A percentile compares a stretch with the other conserved stretches of the same genome.
Evolutionary conservation across 2,113 vertebrate genomes (phyloP).

Genomic region (Beaufortia kweichowensis): DNA sequence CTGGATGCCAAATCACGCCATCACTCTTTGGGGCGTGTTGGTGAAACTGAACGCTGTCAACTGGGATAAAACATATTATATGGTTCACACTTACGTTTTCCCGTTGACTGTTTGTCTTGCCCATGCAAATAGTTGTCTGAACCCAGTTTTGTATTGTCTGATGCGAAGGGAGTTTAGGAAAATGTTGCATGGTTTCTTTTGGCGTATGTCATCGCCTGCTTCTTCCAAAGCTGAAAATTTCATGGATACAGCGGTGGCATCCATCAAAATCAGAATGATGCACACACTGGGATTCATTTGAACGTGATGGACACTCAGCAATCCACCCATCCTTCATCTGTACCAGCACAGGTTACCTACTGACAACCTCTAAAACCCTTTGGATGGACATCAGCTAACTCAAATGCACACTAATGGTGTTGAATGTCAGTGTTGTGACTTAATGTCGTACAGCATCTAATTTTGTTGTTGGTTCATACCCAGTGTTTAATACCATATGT

Average conservation of each 20-base stretch:
- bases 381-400: too few species aligned
- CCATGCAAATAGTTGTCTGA: conserved; percentile 79
- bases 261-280: conserved; percentile 54
- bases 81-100: conserved; percentile 77
- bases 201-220: conserved; percentile 64
- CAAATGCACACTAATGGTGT: too few species aligned
- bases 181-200: conserved; percentile 69
- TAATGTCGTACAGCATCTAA: too few species aligned
- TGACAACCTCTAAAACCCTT: too few species aligned
- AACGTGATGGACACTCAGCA: conserved; percentile 59
- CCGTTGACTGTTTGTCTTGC: conserved; percentile 78
- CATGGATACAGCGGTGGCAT: conserved; percentile 60
- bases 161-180: conserved; percentile 78
- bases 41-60: conserved; percentile 77
- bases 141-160: conserved; percentile 78
- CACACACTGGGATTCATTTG: conserved; percentile 58
- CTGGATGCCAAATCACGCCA: conserved; percentile 74
- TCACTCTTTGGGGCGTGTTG: conserved; percentile 80
- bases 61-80: conserved; percentile 75
- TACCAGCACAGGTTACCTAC: neutral
- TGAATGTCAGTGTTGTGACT: too few species aligned
- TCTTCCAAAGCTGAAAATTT: conserved; percentile 55
- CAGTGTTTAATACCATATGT: too few species aligned
- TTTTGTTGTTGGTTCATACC: too few species aligned
- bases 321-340: conserved; percentile 37